phyloP scores from a whole-genome alignment of 1,140 invertebrate species.

The Lanistes nyassanus region DNA sequence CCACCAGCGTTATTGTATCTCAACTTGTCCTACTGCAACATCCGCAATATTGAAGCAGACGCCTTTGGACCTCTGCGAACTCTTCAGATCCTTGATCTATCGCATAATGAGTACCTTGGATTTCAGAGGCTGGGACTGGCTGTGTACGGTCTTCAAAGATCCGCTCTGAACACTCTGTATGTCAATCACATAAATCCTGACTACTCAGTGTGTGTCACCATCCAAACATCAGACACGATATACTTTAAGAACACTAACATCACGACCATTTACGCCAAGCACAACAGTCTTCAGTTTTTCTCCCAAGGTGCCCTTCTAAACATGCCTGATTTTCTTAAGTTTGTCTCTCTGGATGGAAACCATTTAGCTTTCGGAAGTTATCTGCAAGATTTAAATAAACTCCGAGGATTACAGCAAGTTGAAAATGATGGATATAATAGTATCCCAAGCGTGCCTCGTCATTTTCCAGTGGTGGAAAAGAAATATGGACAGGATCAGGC shows the following conservation, averaged over 20 bases:
- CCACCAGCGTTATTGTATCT: slow-evolving; percentile 15
- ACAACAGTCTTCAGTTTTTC: slow-evolving; percentile 1
- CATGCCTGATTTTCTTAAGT: neutral
- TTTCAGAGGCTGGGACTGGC: slow-evolving; percentile 7
- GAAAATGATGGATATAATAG: neutral
- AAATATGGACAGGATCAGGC: too few relatives aligned
- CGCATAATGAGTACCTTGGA: slow-evolving; percentile 10
- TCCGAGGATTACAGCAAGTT: neutral
- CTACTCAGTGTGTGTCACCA: neutral
- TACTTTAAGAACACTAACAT: slow-evolving; percentile 26
- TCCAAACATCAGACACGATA: neutral
- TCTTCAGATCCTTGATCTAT: slow-evolving; percentile 26
- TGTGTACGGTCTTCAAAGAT: slow-evolving; percentile 22
- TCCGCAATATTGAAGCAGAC: slow-evolving; percentile 15
- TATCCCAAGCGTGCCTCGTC: neutral
- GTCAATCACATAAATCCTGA: neutral
- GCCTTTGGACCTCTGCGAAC: slow-evolving; percentile 6
- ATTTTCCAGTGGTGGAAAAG: neutral
- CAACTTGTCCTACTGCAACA: slow-evolving; percentile 27
- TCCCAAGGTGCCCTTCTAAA: neutral
- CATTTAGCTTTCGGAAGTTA: neutral
- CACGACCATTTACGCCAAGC: neutral
- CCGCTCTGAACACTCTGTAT: neutral
- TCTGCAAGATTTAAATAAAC: neutral
- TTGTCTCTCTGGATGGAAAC: neutral